A percentile compares a stretch with the other conserved stretches of the same genome.
Conservation (phyloP, 2,888 invertebrate species). For the Chirona hameri region DNA sequence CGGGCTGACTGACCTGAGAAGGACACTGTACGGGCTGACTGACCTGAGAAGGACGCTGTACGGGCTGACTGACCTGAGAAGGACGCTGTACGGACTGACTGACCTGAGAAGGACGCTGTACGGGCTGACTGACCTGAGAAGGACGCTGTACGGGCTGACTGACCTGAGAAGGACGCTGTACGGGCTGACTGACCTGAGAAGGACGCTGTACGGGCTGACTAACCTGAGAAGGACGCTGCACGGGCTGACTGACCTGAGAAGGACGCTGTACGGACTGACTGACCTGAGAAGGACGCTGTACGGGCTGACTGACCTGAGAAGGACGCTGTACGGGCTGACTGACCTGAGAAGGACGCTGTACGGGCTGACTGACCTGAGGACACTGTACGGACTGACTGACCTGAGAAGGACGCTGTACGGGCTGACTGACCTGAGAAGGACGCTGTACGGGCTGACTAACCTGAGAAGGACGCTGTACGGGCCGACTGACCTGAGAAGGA, state of each 20-base stretch:
- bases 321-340: background rate
- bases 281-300: background rate
- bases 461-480: too few relatives aligned
- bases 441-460: too few relatives aligned
- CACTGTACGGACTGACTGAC: background rate
- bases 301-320: background rate
- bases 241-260: background rate
- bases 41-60: too few relatives aligned
- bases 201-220: background rate
- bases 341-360: background rate
- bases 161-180: background rate
- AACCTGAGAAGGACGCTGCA: too few relatives aligned
- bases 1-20: too few relatives aligned
- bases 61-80: background rate
- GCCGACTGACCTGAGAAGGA: background rate
- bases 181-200: background rate
- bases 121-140: background rate
- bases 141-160: background rate
- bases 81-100: background rate
- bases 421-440: too few relatives aligned
- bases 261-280: background rate
- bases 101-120: background rate
- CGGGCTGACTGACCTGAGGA: background rate
- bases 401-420: too few relatives aligned
- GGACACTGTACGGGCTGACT: too few relatives aligned